Conservation (phyloP, 1,140 invertebrate species). For the Drosophila funebris region DNA sequence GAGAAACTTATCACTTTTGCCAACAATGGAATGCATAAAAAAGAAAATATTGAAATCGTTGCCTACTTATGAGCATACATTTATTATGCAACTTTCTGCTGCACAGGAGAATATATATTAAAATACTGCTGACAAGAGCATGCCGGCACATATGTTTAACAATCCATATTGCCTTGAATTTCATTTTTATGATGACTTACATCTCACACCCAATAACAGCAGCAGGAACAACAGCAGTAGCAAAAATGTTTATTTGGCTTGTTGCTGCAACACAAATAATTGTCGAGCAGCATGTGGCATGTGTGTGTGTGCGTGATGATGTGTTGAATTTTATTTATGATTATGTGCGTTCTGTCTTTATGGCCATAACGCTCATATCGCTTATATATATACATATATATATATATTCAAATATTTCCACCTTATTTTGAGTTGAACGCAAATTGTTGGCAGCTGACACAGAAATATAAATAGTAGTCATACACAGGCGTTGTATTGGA, state of each 20-base stretch:
- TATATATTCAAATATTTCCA: constrained; percentile 47
- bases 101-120: constrained; percentile 38
- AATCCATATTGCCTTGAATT: constrained; percentile 77
- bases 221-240: neutral
- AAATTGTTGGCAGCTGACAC: constrained; percentile 40
- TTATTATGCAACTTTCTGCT: constrained; percentile 36
- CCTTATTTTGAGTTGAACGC: constrained; percentile 43
- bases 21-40: constrained; percentile 18
- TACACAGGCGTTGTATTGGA: constrained; percentile 2
- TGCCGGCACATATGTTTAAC: constrained; percentile 60
- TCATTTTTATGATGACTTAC: constrained; percentile 79
- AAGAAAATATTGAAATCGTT: constrained; percentile 31
- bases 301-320: constrained; percentile 34
- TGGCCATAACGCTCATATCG: constrained; percentile 30
- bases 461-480: constrained; percentile 28
- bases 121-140: constrained; percentile 48
- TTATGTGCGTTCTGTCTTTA: constrained; percentile 59
- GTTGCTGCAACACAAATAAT: constrained; percentile 80
- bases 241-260: constrained; percentile 76
- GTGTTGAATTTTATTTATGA: constrained; percentile 69
- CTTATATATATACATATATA: constrained; percentile 34
- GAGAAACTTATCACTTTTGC: constrained; percentile 31
- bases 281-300: constrained; percentile 77
- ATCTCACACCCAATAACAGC: constrained; percentile 31
- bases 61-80: constrained; percentile 58